A percentile compares a stretch with the other conserved stretches of the same genome.
Evolutionary conservation across 2,888 invertebrate genomes (phyloP).

Genomic region (Baccha elongata): DNA sequence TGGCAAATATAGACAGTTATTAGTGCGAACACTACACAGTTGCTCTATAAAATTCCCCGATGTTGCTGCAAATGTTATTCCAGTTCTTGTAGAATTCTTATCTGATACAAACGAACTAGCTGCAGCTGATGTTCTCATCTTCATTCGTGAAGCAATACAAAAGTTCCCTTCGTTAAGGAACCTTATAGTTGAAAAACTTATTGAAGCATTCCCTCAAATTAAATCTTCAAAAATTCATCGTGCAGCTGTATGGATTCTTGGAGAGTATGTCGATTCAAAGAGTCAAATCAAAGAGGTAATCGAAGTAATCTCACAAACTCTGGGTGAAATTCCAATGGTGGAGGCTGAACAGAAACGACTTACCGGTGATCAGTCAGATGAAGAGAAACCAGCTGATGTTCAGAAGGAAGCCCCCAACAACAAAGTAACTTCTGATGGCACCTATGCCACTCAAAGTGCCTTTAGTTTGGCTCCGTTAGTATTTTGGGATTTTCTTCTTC

Average conservation of each 20-base stretch:
- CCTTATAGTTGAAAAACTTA: slow-evolving; percentile 89
- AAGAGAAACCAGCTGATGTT: slow-evolving; percentile 78
- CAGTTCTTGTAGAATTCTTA: slow-evolving; percentile 96
- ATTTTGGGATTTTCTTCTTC: not conserved
- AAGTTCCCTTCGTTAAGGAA: slow-evolving; percentile 92
- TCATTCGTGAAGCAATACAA: slow-evolving; percentile 98
- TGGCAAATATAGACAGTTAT: slow-evolving; percentile 96
- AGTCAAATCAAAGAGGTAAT: slow-evolving; percentile 92
- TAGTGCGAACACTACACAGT: slow-evolving; percentile 96
- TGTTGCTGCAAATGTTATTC: slow-evolving; percentile 96
- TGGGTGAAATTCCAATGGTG: slow-evolving; percentile 87
- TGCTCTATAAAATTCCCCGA: slow-evolving; percentile 98
- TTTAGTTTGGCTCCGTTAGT: slow-evolving; percentile 92
- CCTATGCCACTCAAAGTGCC: slow-evolving; percentile 99
- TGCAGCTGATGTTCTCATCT: slow-evolving; percentile 96
- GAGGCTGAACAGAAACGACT: slow-evolving; percentile 88
- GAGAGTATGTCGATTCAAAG: slow-evolving; percentile 94
- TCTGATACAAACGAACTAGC: slow-evolving; percentile 94
- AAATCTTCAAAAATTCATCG: slow-evolving; percentile 96
- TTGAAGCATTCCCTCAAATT: slow-evolving; percentile 92
- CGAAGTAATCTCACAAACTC: slow-evolving; percentile 87
- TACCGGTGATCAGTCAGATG: slow-evolving; percentile 87
- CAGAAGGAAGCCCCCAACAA: slow-evolving; percentile 79
- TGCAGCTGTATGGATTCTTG: slow-evolving; percentile 98
- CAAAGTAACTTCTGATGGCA: slow-evolving; percentile 98